phyloP scores from a whole-genome alignment of 2,797 vertebrate species.

The Lophotriccus pileatus region DNA sequence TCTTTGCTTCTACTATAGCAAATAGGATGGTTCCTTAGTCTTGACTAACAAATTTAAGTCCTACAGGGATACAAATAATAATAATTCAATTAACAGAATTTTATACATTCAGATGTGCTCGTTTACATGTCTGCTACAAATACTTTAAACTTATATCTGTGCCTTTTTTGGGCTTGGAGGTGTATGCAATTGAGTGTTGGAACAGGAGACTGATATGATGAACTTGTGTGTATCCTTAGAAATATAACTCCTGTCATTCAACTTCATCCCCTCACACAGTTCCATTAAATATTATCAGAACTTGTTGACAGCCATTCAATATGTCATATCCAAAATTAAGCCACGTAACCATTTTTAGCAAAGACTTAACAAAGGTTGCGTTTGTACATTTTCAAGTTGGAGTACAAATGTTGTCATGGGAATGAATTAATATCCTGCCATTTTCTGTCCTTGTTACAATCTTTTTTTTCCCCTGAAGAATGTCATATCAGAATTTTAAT shows the following conservation, averaged over 20 bases:
- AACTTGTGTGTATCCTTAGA: background rate
- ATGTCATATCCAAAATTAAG: constrained; percentile 6
- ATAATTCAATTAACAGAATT: background rate
- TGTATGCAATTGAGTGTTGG: background rate
- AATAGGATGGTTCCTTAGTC: background rate
- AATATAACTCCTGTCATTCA: background rate
- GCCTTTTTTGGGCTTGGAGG: background rate
- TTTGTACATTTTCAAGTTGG: constrained; percentile 49
- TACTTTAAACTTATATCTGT: background rate
- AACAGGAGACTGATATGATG: background rate
- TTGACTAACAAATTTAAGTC: background rate
- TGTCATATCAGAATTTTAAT: constrained; percentile 71
- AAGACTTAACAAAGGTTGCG: constrained; percentile 17
- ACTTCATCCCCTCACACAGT: background rate
- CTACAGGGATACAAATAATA: background rate
- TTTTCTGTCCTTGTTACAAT: constrained; percentile 67
- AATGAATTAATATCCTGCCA: constrained; percentile 53
- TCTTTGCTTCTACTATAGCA: background rate
- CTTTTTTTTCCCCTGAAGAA: constrained; percentile 43
- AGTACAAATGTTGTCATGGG: constrained; percentile 43
- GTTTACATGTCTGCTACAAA: background rate
- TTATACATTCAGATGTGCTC: background rate
- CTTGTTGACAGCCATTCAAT: background rate
- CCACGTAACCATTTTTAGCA: background rate
- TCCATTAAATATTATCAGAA: background rate